Evolutionary conservation across 2,797 vertebrate genomes (phyloP), one percentile per base, ranked within the genome.

Genomic region (Parotocinclus haroldoi): DNA sequence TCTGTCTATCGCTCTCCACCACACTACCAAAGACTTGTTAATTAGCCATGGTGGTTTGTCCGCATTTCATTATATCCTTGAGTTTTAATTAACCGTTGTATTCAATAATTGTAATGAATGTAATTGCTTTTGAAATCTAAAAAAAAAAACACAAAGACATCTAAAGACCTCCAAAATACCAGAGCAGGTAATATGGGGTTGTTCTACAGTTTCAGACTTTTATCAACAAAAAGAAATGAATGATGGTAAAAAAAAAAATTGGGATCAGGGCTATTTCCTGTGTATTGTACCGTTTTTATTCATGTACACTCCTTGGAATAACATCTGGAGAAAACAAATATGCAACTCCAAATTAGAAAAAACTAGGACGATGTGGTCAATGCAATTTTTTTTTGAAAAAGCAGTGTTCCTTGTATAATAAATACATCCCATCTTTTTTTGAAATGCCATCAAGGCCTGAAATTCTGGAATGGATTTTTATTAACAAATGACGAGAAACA

Each of bases 11-110:
- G 44, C 65, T 37, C 37, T 62, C 67, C 72, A 5, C 27, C 37
- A 45, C 49, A 67, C 77, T 85, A 90, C 89, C 87, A 90, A 90
- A 90, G 84, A 86, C 84, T 87, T 88, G 88, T 86, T 91, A 91
- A 91, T 91, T 87, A 90, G 83, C 81, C 84, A 75, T 83, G 83
- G 80, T 84, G 85, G 84, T 90, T 89, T 82, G 86, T 86, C 81
- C 82, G 78, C 76, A 80, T 86, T 87, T 84, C 83, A 88, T 88
- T 89, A 85, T 85, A 68, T 84, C 75, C n/a, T 82, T 77, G 81
- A 76, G 52, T 71, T 87, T 87, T 88, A 88, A 89, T 89, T 88
- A 90, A 89, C 76, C 78, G 81, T n/a, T 80, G 27, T 27, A 27
- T 27, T 2, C 27, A 27, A 27, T 27, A 27, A 27, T 27, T 27